Base-by-base conservation (phyloP, 1,140 invertebrate species). In the Daktulosphaira vitifoliae region DNA sequence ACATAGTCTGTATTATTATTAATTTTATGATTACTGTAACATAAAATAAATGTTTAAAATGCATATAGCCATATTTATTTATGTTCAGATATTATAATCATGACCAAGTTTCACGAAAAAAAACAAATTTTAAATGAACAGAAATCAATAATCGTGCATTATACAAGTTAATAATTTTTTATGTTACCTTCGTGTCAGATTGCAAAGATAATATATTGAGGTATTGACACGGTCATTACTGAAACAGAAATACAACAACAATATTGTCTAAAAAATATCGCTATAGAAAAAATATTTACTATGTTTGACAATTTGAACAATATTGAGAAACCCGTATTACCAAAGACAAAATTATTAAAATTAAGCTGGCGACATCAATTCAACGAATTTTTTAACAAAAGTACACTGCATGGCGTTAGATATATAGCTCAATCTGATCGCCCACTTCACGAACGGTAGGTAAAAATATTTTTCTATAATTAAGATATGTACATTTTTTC, bases 391-490 rank as follows among this genome's bases (percentile, higher is more conserved):
- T 86, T 86, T 68, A 80, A 84, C 56, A 81, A 85, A 68, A 85
- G 83, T 1, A 84, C 83, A 2, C 75, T 86, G 4, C 84, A 86
- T 70, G 84, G 84, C 5, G 84, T 87, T 0, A 76, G 82, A 3
- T 87, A 85, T 68, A 84, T 86, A 29, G 83, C 83, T 2, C 83
- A 85, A 70, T 78, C 78, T 52, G 81, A 81, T 16, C 74, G 84
- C 48, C 84, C 84, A 0, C 80, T 84, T 72, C 79, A 81, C 66
- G 84, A 87, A 75, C 84, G 82, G 82, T 83, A 69, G 70, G 29
- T 33, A 33, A n/a, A n/a, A n/a, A n/a, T n/a, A n/a, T n/a, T n/a
- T n/a, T n/a, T n/a, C n/a, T n/a, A n/a, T n/a, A n/a, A n/a, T n/a
- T n/a, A n/a, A n/a, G n/a, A n/a, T n/a, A n/a, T n/a, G n/a, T n/a